phyloP scores from a whole-genome alignment of 2,888 invertebrate genomes.

The Linnaemya tessellans region DNA sequence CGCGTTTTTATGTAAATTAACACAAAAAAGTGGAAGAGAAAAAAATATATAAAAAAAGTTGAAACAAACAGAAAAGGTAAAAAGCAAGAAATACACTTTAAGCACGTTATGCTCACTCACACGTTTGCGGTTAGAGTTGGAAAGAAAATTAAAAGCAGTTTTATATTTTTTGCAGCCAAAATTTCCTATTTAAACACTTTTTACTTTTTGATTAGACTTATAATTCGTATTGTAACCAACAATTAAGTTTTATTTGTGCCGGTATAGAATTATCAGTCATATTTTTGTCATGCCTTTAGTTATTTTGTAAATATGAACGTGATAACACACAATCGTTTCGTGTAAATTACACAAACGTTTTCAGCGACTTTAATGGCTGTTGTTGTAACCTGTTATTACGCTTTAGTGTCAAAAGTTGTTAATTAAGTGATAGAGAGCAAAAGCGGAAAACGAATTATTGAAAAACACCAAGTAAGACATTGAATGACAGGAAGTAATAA shows the following conservation, averaged over 20 bases:
- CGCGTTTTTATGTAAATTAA: conserved; percentile 61
- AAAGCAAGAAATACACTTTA: conserved; percentile 27
- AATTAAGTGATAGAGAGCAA: conserved; percentile 48
- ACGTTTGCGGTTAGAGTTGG: conserved; percentile 1
- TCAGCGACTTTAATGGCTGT: conserved; percentile 15
- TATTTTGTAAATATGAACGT: conserved; percentile 51
- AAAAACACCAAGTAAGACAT: conserved; percentile 37
- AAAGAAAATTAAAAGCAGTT: conserved; percentile 15
- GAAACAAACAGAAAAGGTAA: neutral
- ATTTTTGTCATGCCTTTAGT: conserved; percentile 61
- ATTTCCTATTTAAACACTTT: conserved; percentile 31
- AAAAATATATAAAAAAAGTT: neutral
- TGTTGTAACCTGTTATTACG: conserved; percentile 21
- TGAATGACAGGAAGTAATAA: conserved; percentile 19
- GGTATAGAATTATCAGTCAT: conserved; percentile 56
- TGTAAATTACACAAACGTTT: conserved; percentile 56
- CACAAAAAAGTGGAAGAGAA: neutral
- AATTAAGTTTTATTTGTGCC: neutral
- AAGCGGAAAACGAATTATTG: conserved; percentile 28
- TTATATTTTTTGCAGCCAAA: conserved; percentile 19
- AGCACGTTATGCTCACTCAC: conserved; percentile 42
- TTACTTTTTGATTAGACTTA: neutral
- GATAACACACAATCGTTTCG: conserved; percentile 54
- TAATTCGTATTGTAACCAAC: neutral
- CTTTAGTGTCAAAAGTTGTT: conserved; percentile 40